Conservation (phyloP, 2,888 invertebrate genomes). For the Machimus rusticus region DNA sequence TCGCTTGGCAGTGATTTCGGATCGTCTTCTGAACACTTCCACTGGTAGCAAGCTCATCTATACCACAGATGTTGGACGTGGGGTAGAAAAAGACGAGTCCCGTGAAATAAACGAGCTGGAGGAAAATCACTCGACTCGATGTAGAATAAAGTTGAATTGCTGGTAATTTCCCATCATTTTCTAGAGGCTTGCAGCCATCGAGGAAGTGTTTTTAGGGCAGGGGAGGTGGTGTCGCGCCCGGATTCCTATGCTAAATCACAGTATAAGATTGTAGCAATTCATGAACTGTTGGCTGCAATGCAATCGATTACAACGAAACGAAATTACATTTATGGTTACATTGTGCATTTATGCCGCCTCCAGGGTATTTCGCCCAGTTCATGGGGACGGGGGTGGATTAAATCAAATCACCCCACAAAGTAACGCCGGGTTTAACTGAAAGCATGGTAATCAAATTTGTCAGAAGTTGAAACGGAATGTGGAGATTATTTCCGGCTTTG, state of each 20-base stretch:
- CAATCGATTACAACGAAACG: constrained; percentile 14
- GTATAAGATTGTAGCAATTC: not conserved
- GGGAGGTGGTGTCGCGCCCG: too few relatives aligned
- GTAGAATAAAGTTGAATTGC: constrained; percentile 16
- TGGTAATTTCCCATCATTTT: constrained; percentile 22
- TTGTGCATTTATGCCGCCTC: not conserved
- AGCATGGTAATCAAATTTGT: not conserved
- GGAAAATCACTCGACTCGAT: not conserved
- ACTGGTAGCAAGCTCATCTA: not conserved
- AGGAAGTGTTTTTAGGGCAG: not conserved
- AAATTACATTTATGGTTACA: constrained; percentile 6
- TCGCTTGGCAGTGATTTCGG: not conserved
- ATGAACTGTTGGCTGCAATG: not conserved
- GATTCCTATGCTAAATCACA: not conserved
- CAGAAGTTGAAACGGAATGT: not conserved
- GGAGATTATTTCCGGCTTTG: not conserved
- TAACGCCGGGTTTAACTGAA: not conserved
- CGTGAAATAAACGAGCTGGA: not conserved
- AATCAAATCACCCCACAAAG: not conserved
- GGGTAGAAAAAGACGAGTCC: not conserved
- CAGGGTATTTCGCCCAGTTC: not conserved
- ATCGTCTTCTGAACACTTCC: not conserved
- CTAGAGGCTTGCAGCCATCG: not conserved
- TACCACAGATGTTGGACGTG: not conserved
- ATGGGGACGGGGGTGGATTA: not conserved